Base-by-base conservation (phyloP, 1,140 invertebrate genomes). In the Centruroides sculpturatus region DNA sequence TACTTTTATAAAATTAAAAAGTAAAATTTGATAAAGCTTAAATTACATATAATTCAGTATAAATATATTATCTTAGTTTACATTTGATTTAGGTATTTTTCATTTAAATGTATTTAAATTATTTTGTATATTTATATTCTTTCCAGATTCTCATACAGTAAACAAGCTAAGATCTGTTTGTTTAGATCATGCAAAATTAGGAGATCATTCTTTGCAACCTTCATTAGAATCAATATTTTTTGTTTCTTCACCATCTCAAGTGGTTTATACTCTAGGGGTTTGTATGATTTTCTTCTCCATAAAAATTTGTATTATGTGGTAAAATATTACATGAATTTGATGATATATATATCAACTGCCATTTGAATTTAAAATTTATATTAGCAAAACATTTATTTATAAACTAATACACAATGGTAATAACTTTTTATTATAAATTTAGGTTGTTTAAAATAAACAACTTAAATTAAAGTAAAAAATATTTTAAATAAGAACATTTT, bases 141-240 rank as follows among this genome's bases (percentile, higher is more conserved):
- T 66, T 64, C 9, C 63, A 75, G 75, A 76, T 67, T 58, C 76
- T n/a, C 75, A 81, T 52, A 89, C 85, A 5, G 81, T 85, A 50
- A 77, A 82, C 62, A 79, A 80, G 71, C 74, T 89, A 53, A 78
- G 82, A 61, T 76, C 76, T 57, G 70, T 77, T 53, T 78, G 76
- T 69, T 61, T 68, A 10, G 72, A 73, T 47, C 69, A 72, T 60
- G 71, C 67, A 53, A 71, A 71, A 59, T 51, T 69, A 41, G 69
- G 66, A 49, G 69, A 69, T 47, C 66, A 66, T 41, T 64, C 68
- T 36, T 62, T 69, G 11, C 70, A 72, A 36, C 79, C 79, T 35
- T 78, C 76, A 41, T 79, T 88, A 60, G 86, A 89, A 66, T 78
- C 76, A 61, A 76, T 87, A 71, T 88, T 89, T 72, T 84, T 89